Evolutionary conservation across 2,113 vertebrate genomes (phyloP), one percentile per base, ranked within the genome.

Genomic region (Seriola rivoliana): DNA sequence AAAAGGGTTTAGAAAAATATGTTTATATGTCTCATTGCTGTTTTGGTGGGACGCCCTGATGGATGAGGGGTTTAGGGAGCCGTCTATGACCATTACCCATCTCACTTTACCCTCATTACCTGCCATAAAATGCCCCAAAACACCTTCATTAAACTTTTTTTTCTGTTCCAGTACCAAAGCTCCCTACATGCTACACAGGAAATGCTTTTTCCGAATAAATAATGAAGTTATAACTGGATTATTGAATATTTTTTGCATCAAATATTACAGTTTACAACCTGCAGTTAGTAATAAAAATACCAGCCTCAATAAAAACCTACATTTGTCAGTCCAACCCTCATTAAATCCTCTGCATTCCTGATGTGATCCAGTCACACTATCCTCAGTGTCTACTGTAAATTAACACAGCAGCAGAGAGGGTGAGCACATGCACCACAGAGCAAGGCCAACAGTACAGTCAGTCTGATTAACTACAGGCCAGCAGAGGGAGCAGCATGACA

Each of bases 381-480:
- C 52, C 17, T 25, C 2, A 32, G 10, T 21, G 23, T 57, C 19
- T 21, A 17, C 64, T 69, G 55, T 14, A 19, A 34, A 62, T 54
- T 2, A 71, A 25, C 46, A 17, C 16, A 29, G 68, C 46, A 63
- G 5, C 67, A 25, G 19, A 71, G 12, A 16, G 13, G 14, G 17
- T 36, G 70, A 80, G 62, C 14, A 19, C 25, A 63, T 23, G 52
- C 19, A 63, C 71, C 72, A 71, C 9, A 58, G 54, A 82, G 63
- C 44, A 29, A 71, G 58, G 50, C 65, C 44, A 63, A 50, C 40
- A 74, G 58, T 3, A 3, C 8, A 52, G 42, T 94, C 95, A 78
- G 59, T 64, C 93, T 94, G 95, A 95, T 8, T 32, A 62, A 71
- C 23, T 79, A 42, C 67, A 59, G 23, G 58, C 80, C 87, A 93